Base-by-base conservation (phyloP, 2,888 invertebrate species). In the Onchidella celtica region DNA sequence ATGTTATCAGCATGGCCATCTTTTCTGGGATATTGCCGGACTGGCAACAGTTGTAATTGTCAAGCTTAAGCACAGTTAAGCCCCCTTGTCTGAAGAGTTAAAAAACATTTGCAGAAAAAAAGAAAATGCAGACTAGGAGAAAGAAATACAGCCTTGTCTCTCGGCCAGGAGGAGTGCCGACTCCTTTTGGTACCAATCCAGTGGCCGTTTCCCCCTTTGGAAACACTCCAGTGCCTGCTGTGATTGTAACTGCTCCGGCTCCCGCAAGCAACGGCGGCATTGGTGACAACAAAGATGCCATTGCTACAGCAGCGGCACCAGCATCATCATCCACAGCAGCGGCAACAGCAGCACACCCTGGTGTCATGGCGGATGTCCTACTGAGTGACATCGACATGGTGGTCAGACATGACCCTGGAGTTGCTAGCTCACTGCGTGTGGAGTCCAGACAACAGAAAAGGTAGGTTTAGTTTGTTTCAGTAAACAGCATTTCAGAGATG, bases 91-190 rank as follows among this genome's bases (percentile, higher is more conserved):
- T 61, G 6, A 61, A 21, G 11, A 6, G 4, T 61, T n/a, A 4
- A 14, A 61, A 24, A 61, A 14, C 61, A 61, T 6, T 6, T 14
- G n/a, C 11, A 61, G 11, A n/a, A 14, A 4, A 14, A 61, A 14
- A n/a, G 36, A 79, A 36, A 65, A 79, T 79, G 79, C 72, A 72
- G 73, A 73, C 72, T 1, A 27, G 79, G 17, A 61, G 79, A 47
- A 79, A 79, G 36, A 79, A 73, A 57, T 73, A 79, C 34, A 79
- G 79, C 21, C 65, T 79, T 32, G 73, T 79, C 29, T 59, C 36
- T 21, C 61, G 79, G 9, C 66, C 73, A 24, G 73, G 73, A 27
- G 79, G 72, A 40, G 79, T 66, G 32, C 79, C 73, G 14, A 40
- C 79, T 3, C 79, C 73, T 0, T 79, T 73, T 32, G 78, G 38